Evolutionary conservation across 2,797 vertebrate species (phyloP).

Genomic region (Lepidocolaptes lacrymiger): DNA sequence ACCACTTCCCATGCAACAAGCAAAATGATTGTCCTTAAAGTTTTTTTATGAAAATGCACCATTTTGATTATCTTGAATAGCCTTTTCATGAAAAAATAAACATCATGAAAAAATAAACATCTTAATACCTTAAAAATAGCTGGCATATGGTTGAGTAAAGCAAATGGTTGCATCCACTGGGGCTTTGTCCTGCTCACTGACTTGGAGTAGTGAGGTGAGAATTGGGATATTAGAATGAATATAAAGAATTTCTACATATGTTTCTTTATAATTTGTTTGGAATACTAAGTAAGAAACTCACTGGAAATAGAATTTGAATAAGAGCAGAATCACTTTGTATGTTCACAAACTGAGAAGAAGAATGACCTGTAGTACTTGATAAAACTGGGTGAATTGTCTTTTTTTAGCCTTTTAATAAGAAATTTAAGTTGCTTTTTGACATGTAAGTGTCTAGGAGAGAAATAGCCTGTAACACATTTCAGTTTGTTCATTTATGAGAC

Average conservation of each 20-base stretch:
- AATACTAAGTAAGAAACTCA: background rate
- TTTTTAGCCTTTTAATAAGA: background rate
- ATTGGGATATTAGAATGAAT: background rate
- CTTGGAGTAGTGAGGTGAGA: background rate
- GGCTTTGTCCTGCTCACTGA: background rate
- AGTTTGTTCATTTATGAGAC: background rate
- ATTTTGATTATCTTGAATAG: background rate
- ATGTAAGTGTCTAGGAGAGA: no score
- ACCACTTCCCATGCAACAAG: background rate
- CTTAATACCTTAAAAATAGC: background rate
- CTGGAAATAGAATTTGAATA: background rate
- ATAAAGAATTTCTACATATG: background rate
- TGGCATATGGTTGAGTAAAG: background rate
- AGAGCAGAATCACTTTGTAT: background rate
- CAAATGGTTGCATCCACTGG: background rate
- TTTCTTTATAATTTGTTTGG: background rate
- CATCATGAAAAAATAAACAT: background rate
- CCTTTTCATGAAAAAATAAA: background rate
- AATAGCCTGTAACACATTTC: background rate
- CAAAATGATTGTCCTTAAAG: background rate
- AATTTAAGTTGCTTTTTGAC: background rate
- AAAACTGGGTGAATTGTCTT: background rate
- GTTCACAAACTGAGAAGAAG: background rate
- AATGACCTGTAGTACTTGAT: background rate
- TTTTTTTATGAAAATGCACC: fast-evolving